Conservation (phyloP, 2,888 invertebrate genomes). For the Tachina fera region DNA sequence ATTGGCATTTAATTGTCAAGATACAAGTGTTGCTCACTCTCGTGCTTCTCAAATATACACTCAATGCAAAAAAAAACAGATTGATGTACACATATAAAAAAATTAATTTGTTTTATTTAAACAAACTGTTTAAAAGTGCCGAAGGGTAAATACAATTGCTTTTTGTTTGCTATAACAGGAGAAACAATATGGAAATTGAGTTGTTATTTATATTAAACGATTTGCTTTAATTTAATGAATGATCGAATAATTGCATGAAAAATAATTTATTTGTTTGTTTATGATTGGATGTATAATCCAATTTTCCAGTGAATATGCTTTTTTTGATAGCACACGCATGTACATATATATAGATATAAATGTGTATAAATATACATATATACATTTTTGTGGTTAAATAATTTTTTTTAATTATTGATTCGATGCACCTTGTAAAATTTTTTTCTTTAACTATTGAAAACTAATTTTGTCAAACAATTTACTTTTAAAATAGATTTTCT, state of each 20-base stretch:
- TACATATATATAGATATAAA: not conserved
- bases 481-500: too few species aligned
- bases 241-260: conserved; percentile 36
- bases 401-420: too few species aligned
- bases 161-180: not conserved
- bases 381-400: too few species aligned
- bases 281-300: not conserved
- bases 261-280: conserved; percentile 35
- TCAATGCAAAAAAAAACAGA: not conserved
- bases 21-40: not conserved
- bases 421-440: too few species aligned
- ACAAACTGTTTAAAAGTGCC: conserved; percentile 49
- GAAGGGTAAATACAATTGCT: conserved; percentile 32
- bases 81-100: conserved; percentile 1
- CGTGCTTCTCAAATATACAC: not conserved
- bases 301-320: not conserved
- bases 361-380: not conserved
- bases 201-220: conserved; percentile 64
- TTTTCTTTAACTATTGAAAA: too few species aligned
- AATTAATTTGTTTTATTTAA: conserved; percentile 27
- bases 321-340: too few species aligned
- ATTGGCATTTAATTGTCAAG: too few species aligned
- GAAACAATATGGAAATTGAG: conserved; percentile 33
- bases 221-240: conserved; percentile 64
- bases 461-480: too few species aligned